Evolutionary conservation across 2,113 vertebrate genomes (phyloP).

Genomic region (Phycodurus eques): DNA sequence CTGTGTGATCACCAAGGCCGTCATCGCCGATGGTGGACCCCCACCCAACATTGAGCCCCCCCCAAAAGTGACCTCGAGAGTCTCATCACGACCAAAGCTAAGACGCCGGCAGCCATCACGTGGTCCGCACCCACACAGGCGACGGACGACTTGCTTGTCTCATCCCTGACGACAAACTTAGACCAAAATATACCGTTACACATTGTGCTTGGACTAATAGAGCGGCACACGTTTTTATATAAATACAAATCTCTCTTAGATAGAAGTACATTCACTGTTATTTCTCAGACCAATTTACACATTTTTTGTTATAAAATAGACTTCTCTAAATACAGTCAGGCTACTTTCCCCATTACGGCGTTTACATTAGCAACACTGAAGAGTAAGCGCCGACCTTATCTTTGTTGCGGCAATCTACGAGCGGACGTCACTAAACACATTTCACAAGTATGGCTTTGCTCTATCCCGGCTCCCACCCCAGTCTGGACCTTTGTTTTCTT

Average conservation of each 20-base stretch:
- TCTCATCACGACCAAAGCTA: not conserved
- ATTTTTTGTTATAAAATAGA: conserved; percentile 60
- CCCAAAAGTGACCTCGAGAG: not conserved
- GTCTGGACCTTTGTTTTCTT: conserved; percentile 12
- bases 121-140: not conserved
- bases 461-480: conserved; percentile 42
- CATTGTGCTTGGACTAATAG: conserved; percentile 73
- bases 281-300: conserved; percentile 65
- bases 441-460: conserved; percentile 66
- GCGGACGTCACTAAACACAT: conserved; percentile 26
- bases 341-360: conserved; percentile 50
- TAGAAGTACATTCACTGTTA: conserved; percentile 70
- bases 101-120: not conserved
- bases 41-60: not conserved
- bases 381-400: conserved; percentile 26
- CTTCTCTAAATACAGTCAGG: conserved; percentile 56
- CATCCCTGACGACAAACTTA: not conserved
- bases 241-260: conserved; percentile 64
- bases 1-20: too few relatives aligned
- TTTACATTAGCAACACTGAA: conserved; percentile 47
- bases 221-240: conserved; percentile 57
- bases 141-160: not conserved
- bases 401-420: conserved; percentile 1
- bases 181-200: conserved; percentile 7
- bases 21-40: not conserved